Evolutionary conservation across 2,797 vertebrate genomes (phyloP), one percentile per base, ranked within the genome.

Genomic region (Notoglanidium macrostoma): DNA sequence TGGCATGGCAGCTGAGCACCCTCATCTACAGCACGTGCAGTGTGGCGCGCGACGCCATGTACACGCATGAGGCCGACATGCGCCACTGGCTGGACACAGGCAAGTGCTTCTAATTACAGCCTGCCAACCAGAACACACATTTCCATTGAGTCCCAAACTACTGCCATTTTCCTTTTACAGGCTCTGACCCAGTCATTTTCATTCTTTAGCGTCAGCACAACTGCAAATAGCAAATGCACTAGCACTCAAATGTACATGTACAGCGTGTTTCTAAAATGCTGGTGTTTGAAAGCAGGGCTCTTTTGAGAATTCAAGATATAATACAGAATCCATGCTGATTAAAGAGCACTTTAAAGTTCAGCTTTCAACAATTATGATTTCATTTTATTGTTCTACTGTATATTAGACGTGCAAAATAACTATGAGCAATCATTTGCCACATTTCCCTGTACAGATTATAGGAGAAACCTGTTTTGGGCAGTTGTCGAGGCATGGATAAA

Each of bases 71-170:
- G 91, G 96, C 96, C 0, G 98, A 99, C 8, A 96, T 97, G 90
- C 96, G 92, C 89, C 96, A 97, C 93, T 99, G 98, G 98, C 94
- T 98, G 93, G 96, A 97, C 90, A 97, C 95, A 96, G 98, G 98
- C 97, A 89, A 91, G 89, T 46, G 32, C 54, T 85, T 70, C n/a
- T 82, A 87, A 88, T 91, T 87, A 84, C 86, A 90, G 67, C 79
- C 74, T 87, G 61, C n/a, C 65, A 55, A 79, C 40, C 40, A 40
- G 86, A 86, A 55, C 73, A 68, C 79, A 44, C 5, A 0, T 59
- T 88, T 84, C 67, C 83, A 87, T 83, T 70, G 73, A 83, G 78
- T n/a, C 0, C 65, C 70, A 74, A 59, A 79, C 67, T 84, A 23
- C 55, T 87, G 49, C 84, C n/a, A 79, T 87, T 88, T 68, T 87